phyloP scores from a whole-genome alignment of 2,113 vertebrate species.

The Girardinichthys multiradiatus region DNA sequence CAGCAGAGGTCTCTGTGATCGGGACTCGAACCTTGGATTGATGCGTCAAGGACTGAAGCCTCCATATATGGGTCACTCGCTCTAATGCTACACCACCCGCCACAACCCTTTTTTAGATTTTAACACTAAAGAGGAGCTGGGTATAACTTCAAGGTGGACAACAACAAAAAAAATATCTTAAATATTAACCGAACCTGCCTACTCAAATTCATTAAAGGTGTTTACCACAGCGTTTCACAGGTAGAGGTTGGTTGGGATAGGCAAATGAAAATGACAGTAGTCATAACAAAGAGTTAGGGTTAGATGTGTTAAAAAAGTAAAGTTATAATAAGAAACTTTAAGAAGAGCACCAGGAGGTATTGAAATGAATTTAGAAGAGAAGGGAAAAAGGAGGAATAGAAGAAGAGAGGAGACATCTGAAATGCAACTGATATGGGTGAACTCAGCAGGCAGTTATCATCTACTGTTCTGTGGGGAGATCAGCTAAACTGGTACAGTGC shows the following conservation, averaged over 20 bases:
- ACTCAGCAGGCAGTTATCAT: constrained; percentile 39
- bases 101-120: too few relatives aligned
- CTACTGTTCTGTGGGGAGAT: constrained; percentile 40
- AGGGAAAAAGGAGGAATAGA: not conserved
- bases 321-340: not conserved
- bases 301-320: not conserved
- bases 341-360: not conserved
- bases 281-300: not conserved
- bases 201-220: not conserved
- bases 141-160: not conserved
- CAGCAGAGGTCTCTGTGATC: too few relatives aligned
- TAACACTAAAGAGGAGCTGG: not conserved
- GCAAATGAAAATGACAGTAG: not conserved
- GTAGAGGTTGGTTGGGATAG: not conserved
- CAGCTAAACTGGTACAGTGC: constrained; percentile 33
- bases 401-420: constrained; percentile 36
- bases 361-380: not conserved
- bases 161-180: not conserved
- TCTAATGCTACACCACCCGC: too few relatives aligned
- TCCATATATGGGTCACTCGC: too few relatives aligned
- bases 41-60: too few relatives aligned
- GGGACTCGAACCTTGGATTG: too few relatives aligned
- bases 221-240: not conserved
- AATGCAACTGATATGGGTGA: constrained; percentile 58
- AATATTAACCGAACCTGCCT: not conserved